Evolutionary conservation across 2,113 vertebrate species (phyloP), one percentile per base, ranked within the genome.

Genomic region (Anolis sagrei): DNA sequence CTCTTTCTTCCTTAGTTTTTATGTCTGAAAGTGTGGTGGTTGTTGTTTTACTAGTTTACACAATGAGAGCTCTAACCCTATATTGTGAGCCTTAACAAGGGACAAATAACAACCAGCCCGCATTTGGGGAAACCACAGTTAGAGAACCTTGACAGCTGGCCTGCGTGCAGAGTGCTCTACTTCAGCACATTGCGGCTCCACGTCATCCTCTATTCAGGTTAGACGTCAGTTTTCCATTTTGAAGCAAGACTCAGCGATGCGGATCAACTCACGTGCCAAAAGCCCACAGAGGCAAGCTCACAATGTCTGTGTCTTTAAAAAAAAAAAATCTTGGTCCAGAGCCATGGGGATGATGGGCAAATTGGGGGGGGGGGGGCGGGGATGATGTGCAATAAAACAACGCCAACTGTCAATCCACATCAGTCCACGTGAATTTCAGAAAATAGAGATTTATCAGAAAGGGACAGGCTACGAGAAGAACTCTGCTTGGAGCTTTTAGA

Each of bases 1-100:
- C 69, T 62, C 29, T 73, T 32, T 49, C 48, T 49, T 69, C 7
- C 32, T 51, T 66, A 51, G 76, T 44, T 68, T 76, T 75, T 86
- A 89, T 83, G 82, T 68, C 81, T 84, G 84, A 86, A 90, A 87
- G 77, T 29, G 48, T 84, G 76, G 81, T 49, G n/a, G n/a, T n/a
- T n/a, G n/a, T n/a, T n/a, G n/a, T 48, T 21, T n/a, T 82, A 23
- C 0, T 1, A 79, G 34, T 48, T 79, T 73, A 73, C 44, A 23
- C 39, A 86, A 82, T 16, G 72, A 58, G 11, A 76, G 8, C 64
- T 27, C 2, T 29, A 82, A 36, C 68, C 36, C 83, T 76, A 51
- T 48, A 2, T 83, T 70, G 49, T 23, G n/a, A 49, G 19, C 8
- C 75, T 36, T 39, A 29, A 36, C 78, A 19, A 66, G 25, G 2